These are phyloP conservation scores for Argyresthia goedartella DNA, from an alignment of 2,888 invertebrate genomes.

Conservation along the genomic window DNA sequence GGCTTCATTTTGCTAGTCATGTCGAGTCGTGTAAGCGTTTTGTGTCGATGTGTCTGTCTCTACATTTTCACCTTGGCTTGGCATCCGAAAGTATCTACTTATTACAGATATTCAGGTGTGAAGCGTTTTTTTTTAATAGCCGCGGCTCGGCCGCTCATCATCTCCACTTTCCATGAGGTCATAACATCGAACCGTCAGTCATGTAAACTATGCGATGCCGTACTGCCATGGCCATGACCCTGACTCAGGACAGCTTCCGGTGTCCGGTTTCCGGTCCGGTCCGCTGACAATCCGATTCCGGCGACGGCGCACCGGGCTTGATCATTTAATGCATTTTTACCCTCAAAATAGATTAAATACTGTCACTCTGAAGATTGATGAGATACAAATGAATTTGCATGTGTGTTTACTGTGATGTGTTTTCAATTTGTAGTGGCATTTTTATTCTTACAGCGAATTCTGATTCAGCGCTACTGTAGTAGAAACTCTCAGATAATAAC, in stretches of 20 bases:
- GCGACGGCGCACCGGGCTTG: background rate
- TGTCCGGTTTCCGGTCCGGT: background rate
- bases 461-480: no score
- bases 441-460: background rate
- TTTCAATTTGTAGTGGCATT: constrained; percentile 14
- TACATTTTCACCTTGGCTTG: constrained; percentile 44
- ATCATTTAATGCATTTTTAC: constrained; percentile 1
- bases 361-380: background rate
- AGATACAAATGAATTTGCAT: constrained; percentile 31
- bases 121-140: constrained; percentile 26
- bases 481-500: no score
- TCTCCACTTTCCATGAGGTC: background rate
- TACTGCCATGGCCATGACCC: background rate
- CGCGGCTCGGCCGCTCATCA: background rate
- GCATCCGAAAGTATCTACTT: constrained; percentile 59
- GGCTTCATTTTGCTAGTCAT: constrained; percentile 4
- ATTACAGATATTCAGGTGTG: constrained; percentile 48
- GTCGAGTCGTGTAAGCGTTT: constrained; percentile 4
- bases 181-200: constrained; percentile 6
- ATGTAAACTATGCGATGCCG: background rate
- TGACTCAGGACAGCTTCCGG: background rate
- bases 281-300: background rate
- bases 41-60: constrained; percentile 20
- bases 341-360: background rate
- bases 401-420: constrained; percentile 39